Percentiles rank a stretch among this genome's conserved stretches.
phyloP scores from a whole-genome alignment of 2,888 invertebrate genomes.

The Ormyrus labotus region DNA sequence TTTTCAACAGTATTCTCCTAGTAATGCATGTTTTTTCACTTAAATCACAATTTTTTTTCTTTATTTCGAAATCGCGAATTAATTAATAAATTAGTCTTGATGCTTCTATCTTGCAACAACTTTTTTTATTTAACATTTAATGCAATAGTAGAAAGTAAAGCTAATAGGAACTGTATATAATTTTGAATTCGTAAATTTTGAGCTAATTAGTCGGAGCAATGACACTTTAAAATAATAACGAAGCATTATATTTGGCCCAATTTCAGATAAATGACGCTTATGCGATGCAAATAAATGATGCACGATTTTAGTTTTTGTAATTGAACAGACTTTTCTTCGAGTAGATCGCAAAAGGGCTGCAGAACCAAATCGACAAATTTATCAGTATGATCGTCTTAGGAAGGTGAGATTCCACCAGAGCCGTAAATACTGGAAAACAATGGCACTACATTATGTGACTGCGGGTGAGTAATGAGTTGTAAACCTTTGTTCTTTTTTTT shows the following conservation, averaged over 20 bases:
- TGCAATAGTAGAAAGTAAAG: slow-evolving; percentile 11
- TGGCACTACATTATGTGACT: slow-evolving; percentile 48
- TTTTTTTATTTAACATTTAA: slow-evolving; percentile 12
- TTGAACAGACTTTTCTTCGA: slow-evolving; percentile 23
- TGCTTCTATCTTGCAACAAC: neutral
- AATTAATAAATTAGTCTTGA: neutral
- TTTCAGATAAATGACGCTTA: slow-evolving; percentile 6
- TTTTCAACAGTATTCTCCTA: neutral
- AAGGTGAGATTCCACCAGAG: slow-evolving; percentile 47
- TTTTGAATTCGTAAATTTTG: slow-evolving; percentile 11
- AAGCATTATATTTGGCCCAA: slow-evolving; percentile 4
- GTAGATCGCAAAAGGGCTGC: slow-evolving; percentile 41
- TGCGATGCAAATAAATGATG: neutral
- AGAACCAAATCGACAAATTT: slow-evolving; percentile 23
- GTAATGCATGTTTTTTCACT: slow-evolving; percentile 33
- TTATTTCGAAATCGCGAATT: neutral
- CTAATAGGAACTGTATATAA: slow-evolving; percentile 6
- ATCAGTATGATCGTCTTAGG: slow-evolving; percentile 42
- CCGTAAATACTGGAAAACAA: slow-evolving; percentile 40
- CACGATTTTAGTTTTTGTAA: slow-evolving; percentile 5
- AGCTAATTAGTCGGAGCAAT: slow-evolving; percentile 11
- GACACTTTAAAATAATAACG: neutral
- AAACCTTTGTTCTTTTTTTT: neutral
- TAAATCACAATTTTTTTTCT: slow-evolving; percentile 20
- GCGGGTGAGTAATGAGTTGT: slow-evolving; percentile 49